Evolutionary conservation across 1,140 invertebrate genomes (phyloP).

Genomic region (Cyphomyrmex costatus): DNA sequence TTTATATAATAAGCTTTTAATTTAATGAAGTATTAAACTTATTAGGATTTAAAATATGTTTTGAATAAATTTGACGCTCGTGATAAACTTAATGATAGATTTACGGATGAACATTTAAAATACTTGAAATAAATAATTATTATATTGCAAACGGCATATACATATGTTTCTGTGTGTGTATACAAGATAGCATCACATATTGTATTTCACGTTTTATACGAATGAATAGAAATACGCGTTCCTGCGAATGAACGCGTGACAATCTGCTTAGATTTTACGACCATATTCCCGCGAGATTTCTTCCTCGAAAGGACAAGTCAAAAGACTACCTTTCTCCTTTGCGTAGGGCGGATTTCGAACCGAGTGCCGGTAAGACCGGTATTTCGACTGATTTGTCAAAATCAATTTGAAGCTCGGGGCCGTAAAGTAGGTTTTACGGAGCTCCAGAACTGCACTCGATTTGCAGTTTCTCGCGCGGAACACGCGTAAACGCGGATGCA

Average conservation of each 20-base stretch:
- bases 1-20: no score
- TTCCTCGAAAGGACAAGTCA: conserved; percentile 21
- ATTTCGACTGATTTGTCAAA: conserved; percentile 65
- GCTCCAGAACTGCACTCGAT: conserved; percentile 33
- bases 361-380: not conserved
- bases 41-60: no score
- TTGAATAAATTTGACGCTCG: no score
- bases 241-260: not conserved
- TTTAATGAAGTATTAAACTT: no score
- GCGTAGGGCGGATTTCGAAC: not conserved
- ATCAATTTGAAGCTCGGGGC: conserved; percentile 57
- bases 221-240: not conserved
- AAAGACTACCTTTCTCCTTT: not conserved
- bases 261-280: conserved; percentile 62
- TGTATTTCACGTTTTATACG: not conserved
- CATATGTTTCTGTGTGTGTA: no score
- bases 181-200: not conserved
- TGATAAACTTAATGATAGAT: no score
- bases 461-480: conserved; percentile 44
- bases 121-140: no score
- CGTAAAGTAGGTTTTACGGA: conserved; percentile 44
- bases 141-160: no score
- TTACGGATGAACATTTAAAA: no score
- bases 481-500: conserved; percentile 42
- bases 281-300: conserved; percentile 29